phyloP scores from a whole-genome alignment of 2,113 vertebrate genomes.

The Sisor rabdophorus region DNA sequence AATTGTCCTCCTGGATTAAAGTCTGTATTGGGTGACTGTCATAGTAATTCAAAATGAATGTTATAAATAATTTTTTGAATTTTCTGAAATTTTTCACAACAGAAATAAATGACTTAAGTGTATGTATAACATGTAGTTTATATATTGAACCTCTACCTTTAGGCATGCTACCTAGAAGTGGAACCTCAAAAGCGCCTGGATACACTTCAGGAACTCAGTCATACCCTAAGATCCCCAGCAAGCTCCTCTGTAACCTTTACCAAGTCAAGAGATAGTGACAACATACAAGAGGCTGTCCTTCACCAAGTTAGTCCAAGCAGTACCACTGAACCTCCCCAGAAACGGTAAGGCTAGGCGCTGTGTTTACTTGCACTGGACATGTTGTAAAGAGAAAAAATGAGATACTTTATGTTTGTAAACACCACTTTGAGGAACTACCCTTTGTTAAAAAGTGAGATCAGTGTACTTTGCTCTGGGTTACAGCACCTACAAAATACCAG shows the following conservation, averaged over 20 bases:
- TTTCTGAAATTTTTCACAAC: background rate
- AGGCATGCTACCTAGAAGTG: conserved; percentile 68
- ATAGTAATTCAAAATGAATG: background rate
- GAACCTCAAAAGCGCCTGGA: conserved; percentile 57
- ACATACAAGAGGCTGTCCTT: conserved; percentile 61
- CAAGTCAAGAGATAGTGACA: conserved; percentile 59
- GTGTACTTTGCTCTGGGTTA: too few relatives aligned
- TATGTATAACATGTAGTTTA: background rate
- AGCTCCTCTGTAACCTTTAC: conserved; percentile 44
- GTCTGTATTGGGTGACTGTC: background rate
- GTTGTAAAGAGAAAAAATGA: background rate
- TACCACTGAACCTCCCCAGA: conserved; percentile 4
- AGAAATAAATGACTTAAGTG: background rate
- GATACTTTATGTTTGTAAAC: background rate
- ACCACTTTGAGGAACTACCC: background rate
- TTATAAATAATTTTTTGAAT: background rate
- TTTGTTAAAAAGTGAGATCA: too few relatives aligned
- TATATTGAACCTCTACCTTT: conserved; percentile 24
- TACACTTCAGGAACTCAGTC: conserved; percentile 62
- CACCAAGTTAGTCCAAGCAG: conserved; percentile 43
- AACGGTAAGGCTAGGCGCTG: conserved; percentile 41
- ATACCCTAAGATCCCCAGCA: conserved; percentile 58
- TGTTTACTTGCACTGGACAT: background rate
- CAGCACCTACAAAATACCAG: too few relatives aligned
- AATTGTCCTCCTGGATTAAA: background rate